Percentiles rank a stretch among this genome's conserved stretches.
phyloP scores from a whole-genome alignment of 2,888 invertebrate species.

The Chouioia cunea region DNA sequence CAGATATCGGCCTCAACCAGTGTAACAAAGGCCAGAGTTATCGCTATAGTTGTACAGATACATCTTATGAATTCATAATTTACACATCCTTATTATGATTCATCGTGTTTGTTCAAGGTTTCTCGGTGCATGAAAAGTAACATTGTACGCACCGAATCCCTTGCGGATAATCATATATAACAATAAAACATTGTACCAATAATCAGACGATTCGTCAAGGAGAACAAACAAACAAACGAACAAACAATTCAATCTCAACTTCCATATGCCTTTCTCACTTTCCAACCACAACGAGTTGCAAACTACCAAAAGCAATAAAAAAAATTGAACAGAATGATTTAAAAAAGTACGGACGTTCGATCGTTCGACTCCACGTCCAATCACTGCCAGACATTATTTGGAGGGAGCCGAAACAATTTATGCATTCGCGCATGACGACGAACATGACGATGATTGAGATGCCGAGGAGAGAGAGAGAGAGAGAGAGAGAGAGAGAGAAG shows the following conservation, averaged over 20 bases:
- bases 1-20: too few species aligned
- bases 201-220: background rate
- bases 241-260: slow-evolving; percentile 11
- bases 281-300: background rate
- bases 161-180: background rate
- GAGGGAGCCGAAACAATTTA: slow-evolving; percentile 24
- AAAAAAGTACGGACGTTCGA: too few species aligned
- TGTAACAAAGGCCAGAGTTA: too few species aligned
- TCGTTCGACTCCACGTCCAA: slow-evolving; percentile 30
- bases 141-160: slow-evolving; percentile 34
- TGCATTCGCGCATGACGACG: background rate
- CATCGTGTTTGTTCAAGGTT: background rate
- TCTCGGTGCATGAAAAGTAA: slow-evolving; percentile 36
- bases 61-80: too few species aligned
- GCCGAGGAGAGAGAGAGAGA: background rate
- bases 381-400: slow-evolving; percentile 32
- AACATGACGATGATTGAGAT: slow-evolving; percentile 4
- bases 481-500: too few species aligned
- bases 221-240: background rate
- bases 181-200: too few species aligned
- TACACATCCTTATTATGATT: too few species aligned
- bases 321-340: background rate
- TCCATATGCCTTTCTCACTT: slow-evolving; percentile 30
- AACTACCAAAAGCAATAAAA: background rate
- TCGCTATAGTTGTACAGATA: too few species aligned